Percentiles rank a stretch among this genome's conserved stretches.
These are phyloP conservation scores for Ploceus nigricollis DNA, from an alignment of 2,113 vertebrate species.

Conservation along the genomic window DNA sequence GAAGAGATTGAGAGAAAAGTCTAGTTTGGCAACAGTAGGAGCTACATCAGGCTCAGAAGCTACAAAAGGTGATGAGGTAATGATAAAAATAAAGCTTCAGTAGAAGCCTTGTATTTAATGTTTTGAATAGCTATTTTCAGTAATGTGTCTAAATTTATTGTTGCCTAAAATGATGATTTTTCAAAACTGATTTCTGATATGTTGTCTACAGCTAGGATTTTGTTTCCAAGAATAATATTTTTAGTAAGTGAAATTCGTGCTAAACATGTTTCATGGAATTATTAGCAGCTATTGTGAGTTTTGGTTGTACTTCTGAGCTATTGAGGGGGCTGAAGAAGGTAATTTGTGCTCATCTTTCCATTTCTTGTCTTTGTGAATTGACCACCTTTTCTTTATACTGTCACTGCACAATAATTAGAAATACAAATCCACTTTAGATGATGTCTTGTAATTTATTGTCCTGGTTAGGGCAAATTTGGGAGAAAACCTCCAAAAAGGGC, in stretches of 20 bases:
- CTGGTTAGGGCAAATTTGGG: too few species aligned
- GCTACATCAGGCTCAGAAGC: conserved; percentile 75
- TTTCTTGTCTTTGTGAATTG: background rate
- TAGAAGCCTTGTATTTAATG: background rate
- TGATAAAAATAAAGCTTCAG: background rate
- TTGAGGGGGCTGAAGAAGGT: background rate
- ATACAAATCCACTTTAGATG: background rate
- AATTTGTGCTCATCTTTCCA: background rate
- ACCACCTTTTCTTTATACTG: background rate
- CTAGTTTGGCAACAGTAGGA: conserved; percentile 76
- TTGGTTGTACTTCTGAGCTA: background rate
- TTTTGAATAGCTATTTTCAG: background rate
- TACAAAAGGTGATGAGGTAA: conserved; percentile 88
- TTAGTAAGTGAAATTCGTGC: background rate
- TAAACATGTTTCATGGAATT: background rate
- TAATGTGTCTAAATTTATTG: background rate
- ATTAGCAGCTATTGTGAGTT: background rate
- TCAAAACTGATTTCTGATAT: background rate
- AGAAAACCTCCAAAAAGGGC: too few species aligned
- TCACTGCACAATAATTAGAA: background rate
- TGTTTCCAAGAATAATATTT: background rate
- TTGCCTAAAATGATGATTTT: background rate
- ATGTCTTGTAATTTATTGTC: background rate
- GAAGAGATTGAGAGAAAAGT: conserved; percentile 92
- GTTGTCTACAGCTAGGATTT: background rate